These are phyloP conservation scores for Blastobasis lacticolella DNA, from an alignment of 2,888 invertebrate species.

Conservation along the genomic window DNA sequence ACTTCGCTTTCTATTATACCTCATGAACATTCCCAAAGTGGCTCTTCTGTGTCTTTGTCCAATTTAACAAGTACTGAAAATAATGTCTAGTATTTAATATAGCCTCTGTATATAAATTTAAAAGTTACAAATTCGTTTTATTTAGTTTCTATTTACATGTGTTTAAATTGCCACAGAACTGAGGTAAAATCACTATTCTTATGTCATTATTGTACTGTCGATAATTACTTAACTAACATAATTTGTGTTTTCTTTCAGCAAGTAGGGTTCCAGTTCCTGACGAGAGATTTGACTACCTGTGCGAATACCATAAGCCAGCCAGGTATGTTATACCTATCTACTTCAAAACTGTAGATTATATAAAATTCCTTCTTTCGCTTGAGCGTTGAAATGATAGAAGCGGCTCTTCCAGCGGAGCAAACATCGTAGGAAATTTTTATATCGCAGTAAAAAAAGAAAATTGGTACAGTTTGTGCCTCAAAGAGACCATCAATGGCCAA, in stretches of 20 bases:
- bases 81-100: background rate
- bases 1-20: too few relatives aligned
- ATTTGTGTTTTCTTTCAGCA: constrained; percentile 60
- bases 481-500: too few relatives aligned
- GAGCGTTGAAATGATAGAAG: too few relatives aligned
- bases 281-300: constrained; percentile 92
- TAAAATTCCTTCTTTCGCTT: too few relatives aligned
- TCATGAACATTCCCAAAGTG: background rate
- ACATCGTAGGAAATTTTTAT: too few relatives aligned
- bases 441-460: too few relatives aligned
- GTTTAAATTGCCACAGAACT: background rate
- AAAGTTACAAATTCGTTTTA: background rate
- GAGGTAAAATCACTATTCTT: background rate
- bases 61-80: background rate
- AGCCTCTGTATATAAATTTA: background rate
- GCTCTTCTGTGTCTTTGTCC: background rate
- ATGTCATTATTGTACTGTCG: background rate
- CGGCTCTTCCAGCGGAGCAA: too few relatives aligned
- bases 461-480: too few relatives aligned
- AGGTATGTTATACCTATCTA: constrained; percentile 77
- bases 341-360: too few relatives aligned
- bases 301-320: constrained; percentile 93
- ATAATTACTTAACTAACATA: constrained; percentile 16
- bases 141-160: background rate
- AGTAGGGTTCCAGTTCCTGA: constrained; percentile 99